These are phyloP conservation scores for Polymixis flavicincta DNA, from an alignment of 2,888 invertebrate species.

Conservation along the genomic window DNA sequence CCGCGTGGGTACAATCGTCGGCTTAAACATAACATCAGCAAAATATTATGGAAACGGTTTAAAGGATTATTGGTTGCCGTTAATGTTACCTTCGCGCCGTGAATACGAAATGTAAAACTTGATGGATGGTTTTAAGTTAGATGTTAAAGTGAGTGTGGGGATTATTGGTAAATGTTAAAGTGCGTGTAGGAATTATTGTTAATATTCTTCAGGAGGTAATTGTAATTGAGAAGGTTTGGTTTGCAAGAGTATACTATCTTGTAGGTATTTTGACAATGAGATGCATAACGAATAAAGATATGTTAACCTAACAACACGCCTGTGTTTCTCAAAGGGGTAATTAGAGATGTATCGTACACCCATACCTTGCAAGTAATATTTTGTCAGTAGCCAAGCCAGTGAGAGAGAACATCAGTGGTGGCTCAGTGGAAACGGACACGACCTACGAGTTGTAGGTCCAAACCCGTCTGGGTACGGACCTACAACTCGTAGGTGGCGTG, in stretches of 20 bases:
- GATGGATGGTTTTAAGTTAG: constrained; percentile 32
- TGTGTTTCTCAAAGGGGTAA: background rate
- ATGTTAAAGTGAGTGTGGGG: constrained; percentile 17
- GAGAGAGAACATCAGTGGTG: too few relatives aligned
- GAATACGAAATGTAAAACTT: constrained; percentile 54
- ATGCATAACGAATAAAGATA: too few relatives aligned
- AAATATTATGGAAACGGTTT: constrained; percentile 59
- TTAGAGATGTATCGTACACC: background rate
- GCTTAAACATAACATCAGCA: constrained; percentile 58
- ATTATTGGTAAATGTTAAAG: constrained; percentile 12
- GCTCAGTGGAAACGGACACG: too few relatives aligned
- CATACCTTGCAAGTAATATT: too few relatives aligned
- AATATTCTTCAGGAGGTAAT: background rate
- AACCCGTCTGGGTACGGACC: too few relatives aligned
- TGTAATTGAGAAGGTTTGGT: background rate
- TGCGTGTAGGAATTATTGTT: background rate
- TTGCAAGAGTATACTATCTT: too few relatives aligned
- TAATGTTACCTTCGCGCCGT: constrained; percentile 37
- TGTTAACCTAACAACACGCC: too few relatives aligned
- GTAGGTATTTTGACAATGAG: too few relatives aligned
- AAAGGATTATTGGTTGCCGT: constrained; percentile 51
- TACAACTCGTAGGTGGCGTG: too few relatives aligned
- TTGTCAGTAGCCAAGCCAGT: too few relatives aligned
- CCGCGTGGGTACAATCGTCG: constrained; percentile 18
- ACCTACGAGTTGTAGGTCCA: too few relatives aligned